These are phyloP conservation scores for Galleria mellonella DNA, from an alignment of 1,140 invertebrate genomes.

Conservation along the genomic window DNA sequence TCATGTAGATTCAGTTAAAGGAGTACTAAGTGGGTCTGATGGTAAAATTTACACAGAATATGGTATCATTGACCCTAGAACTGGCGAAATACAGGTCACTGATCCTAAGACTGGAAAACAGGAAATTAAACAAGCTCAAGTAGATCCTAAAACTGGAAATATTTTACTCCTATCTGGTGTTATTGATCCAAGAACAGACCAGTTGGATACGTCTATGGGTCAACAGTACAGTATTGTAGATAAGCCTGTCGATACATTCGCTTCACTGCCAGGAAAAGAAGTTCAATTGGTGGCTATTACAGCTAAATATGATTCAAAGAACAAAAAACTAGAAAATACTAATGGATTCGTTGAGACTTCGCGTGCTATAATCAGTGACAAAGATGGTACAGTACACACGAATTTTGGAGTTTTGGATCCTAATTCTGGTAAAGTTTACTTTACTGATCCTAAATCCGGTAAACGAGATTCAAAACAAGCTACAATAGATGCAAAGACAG, in stretches of 20 bases:
- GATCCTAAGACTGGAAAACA: conserved; percentile 75
- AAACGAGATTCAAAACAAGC: conserved; percentile 77
- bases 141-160: conserved; percentile 76
- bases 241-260: conserved; percentile 77
- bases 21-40: conserved; percentile 73
- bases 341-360: conserved; percentile 75
- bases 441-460: conserved; percentile 77
- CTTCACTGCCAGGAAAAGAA: conserved; percentile 69
- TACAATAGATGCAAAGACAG: conserved; percentile 75
- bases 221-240: conserved; percentile 77
- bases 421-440: conserved; percentile 78
- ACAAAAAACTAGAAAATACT: conserved; percentile 73
- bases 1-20: conserved; percentile 74
- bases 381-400: conserved; percentile 75
- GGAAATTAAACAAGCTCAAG: conserved; percentile 69
- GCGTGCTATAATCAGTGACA: conserved; percentile 66
- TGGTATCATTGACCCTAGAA: conserved; percentile 76
- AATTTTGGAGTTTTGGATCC: conserved; percentile 79
- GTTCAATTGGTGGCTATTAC: conserved; percentile 75
- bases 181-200: conserved; percentile 72
- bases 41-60: conserved; percentile 76
- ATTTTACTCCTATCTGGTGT: conserved; percentile 74
- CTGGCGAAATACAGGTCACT: conserved; percentile 71
- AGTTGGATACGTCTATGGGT: conserved; percentile 69
- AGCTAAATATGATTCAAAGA: conserved; percentile 74